A percentile compares a stretch with the other conserved stretches of the same genome.
phyloP scores from a whole-genome alignment of 2,888 invertebrate species.

The Xestia c-nigrum region DNA sequence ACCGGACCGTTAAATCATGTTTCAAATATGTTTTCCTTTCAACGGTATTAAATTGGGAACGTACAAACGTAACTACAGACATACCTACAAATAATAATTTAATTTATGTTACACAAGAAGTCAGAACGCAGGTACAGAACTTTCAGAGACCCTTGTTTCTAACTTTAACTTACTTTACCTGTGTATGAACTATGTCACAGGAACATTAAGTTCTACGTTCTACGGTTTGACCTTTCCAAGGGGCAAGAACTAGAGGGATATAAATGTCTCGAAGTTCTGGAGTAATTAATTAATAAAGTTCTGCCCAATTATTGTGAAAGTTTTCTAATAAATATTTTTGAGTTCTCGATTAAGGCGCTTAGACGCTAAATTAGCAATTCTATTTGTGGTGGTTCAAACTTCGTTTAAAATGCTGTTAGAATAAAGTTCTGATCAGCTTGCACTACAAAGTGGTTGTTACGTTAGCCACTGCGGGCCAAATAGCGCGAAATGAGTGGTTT shows the following conservation, averaged over 20 bases:
- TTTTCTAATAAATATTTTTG: conserved; percentile 11
- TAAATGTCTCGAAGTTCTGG: conserved; percentile 12
- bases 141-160: conserved; percentile 29
- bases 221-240: conserved; percentile 36
- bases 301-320: conserved; percentile 20
- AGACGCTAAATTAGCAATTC: no score
- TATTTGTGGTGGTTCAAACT: no score
- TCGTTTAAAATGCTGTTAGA: no score
- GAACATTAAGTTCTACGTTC: conserved; percentile 33
- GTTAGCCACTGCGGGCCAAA: no score
- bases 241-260: conserved; percentile 8
- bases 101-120: conserved; percentile 29
- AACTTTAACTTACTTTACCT: conserved; percentile 36
- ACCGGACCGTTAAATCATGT: conserved; percentile 33
- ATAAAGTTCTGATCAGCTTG: no score
- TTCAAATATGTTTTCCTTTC: conserved; percentile 36
- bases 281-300: conserved; percentile 41
- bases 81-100: conserved; percentile 16
- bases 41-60: conserved; percentile 7
- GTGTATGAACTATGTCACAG: conserved; percentile 45
- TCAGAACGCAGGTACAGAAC: conserved; percentile 11
- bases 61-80: neutral
- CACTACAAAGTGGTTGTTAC: no score
- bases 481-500: no score
- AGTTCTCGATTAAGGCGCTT: no score